Evolutionary conservation across 64 coral and sea anemone genomes (phyloP).

Genomic region (Montipora foliosa): DNA sequence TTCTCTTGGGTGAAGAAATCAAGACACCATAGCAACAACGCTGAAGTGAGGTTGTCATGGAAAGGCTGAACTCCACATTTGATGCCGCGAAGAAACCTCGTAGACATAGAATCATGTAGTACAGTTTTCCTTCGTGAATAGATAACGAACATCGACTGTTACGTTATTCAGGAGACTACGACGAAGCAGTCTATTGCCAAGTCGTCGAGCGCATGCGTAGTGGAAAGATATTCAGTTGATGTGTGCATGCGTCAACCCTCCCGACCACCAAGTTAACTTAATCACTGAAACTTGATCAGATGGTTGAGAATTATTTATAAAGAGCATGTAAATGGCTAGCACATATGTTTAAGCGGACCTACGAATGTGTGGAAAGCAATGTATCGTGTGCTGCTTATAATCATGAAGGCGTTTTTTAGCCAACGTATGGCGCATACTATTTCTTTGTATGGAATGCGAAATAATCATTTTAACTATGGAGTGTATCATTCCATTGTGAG

Average conservation of each 20-base stretch:
- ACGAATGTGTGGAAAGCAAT: not conserved
- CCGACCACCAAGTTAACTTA: too few species aligned
- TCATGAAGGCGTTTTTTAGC: not conserved
- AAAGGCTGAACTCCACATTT: too few species aligned
- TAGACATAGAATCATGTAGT: too few species aligned
- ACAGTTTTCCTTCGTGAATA: too few species aligned
- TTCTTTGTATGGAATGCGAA: not conserved
- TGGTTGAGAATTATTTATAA: constrained; percentile 20
- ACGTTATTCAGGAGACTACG: not conserved
- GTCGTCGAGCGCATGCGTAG: not conserved
- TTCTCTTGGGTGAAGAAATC: not conserved
- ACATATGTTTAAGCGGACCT: not conserved
- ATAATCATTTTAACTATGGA: not conserved
- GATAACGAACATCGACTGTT: too few species aligned
- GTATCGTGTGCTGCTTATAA: not conserved
- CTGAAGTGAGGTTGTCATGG: too few species aligned
- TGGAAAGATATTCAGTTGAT: not conserved
- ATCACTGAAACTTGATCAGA: too few species aligned
- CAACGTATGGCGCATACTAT: not conserved
- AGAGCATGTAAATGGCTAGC: not conserved
- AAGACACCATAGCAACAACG: too few species aligned
- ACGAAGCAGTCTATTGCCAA: not conserved
- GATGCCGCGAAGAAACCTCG: too few species aligned
- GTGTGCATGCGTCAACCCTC: not conserved
- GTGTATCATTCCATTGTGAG: constrained; percentile 20